phyloP scores from a whole-genome alignment of 2,888 invertebrate species.

The Spodoptera exigua region DNA sequence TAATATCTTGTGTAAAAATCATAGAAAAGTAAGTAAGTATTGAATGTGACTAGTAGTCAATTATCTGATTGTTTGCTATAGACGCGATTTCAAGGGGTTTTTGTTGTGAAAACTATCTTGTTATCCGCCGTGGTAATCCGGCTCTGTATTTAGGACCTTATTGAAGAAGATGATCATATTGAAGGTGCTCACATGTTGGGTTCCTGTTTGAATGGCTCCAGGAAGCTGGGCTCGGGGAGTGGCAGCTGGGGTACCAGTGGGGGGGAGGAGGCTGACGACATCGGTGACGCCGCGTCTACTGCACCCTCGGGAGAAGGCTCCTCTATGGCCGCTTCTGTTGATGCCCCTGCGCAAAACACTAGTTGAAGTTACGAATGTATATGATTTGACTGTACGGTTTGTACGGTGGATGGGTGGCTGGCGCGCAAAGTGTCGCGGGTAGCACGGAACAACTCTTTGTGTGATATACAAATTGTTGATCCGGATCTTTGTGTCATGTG shows the following conservation, averaged over 20 bases:
- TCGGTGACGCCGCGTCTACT: slow-evolving; percentile 53
- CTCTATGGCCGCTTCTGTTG: slow-evolving; percentile 75
- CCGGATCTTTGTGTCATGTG: too few species aligned
- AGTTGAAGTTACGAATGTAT: slow-evolving; percentile 33
- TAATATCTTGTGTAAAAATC: too few species aligned
- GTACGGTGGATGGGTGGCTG: neutral
- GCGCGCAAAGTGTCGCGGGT: too few species aligned
- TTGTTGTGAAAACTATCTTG: too few species aligned
- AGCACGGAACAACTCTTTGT: too few species aligned
- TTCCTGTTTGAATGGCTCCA: slow-evolving; percentile 84
- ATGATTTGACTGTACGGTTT: too few species aligned
- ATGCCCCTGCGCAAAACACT: slow-evolving; percentile 72
- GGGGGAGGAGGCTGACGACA: slow-evolving; percentile 63
- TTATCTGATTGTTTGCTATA: too few species aligned
- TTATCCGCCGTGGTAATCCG: too few species aligned
- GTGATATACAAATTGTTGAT: too few species aligned
- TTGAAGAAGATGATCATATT: slow-evolving; percentile 9
- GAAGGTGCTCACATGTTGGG: slow-evolving; percentile 76
- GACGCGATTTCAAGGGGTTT: too few species aligned
- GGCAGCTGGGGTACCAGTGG: slow-evolving; percentile 72
- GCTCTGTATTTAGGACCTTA: slow-evolving; percentile 2
- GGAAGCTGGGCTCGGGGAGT: slow-evolving; percentile 63
- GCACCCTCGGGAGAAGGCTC: slow-evolving; percentile 53
- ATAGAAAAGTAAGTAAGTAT: too few species aligned
- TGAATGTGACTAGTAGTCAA: too few species aligned